Evolutionary conservation across 1,140 invertebrate species (phyloP).

Genomic region (Megathymus violae): DNA sequence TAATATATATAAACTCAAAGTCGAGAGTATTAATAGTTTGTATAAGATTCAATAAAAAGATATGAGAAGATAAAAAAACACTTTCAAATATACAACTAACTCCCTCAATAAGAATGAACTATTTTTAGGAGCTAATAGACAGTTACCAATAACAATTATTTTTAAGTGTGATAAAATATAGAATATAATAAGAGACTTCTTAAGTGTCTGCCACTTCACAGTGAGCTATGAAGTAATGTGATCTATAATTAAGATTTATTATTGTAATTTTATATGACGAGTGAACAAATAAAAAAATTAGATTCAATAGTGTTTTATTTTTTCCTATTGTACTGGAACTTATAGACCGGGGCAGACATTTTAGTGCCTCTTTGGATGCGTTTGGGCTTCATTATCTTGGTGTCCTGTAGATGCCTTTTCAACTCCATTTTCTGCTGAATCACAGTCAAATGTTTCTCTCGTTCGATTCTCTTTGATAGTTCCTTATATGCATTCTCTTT

Average conservation of each 20-base stretch:
- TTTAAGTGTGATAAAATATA: neutral
- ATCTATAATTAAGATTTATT: neutral
- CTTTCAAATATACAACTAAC: too few species aligned
- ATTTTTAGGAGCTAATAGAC: too few species aligned
- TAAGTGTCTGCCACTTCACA: too few species aligned
- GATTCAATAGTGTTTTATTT: conserved; percentile 77
- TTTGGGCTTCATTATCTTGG: conserved; percentile 86
- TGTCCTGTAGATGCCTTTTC: conserved; percentile 89
- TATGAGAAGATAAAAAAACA: too few species aligned
- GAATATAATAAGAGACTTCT: too few species aligned
- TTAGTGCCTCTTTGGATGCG: conserved; percentile 88
- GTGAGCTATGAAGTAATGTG: neutral
- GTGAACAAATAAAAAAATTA: conserved; percentile 45
- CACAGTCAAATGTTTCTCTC: conserved; percentile 92
- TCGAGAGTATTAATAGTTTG: neutral
- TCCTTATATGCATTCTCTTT: conserved; percentile 90
- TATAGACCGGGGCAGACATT: conserved; percentile 90
- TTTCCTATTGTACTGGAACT: conserved; percentile 94
- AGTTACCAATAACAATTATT: neutral
- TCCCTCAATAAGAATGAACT: too few species aligned
- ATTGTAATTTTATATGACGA: neutral
- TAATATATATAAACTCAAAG: neutral
- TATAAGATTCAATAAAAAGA: neutral
- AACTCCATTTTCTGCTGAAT: conserved; percentile 94
- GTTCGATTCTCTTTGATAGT: conserved; percentile 90